Evolutionary conservation across 2,888 invertebrate species (phyloP).

Genomic region (Mamestra brassicae): DNA sequence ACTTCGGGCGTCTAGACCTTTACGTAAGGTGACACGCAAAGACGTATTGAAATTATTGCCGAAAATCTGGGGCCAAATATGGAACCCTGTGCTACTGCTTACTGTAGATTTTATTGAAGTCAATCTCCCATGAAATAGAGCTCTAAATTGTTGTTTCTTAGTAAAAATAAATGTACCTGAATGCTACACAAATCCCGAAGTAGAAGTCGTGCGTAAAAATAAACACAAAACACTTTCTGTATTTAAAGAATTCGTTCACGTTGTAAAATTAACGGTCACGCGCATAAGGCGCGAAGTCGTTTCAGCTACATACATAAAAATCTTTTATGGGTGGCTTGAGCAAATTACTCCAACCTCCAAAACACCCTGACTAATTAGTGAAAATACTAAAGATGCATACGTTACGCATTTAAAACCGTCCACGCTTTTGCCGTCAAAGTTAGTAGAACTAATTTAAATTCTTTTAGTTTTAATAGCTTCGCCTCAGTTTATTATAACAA

Average conservation of each 20-base stretch:
- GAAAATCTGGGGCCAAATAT: background rate
- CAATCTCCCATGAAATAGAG: background rate
- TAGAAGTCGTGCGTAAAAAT: constrained; percentile 29
- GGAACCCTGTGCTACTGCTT: background rate
- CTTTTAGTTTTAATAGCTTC: constrained; percentile 49
- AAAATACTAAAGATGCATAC: constrained; percentile 51
- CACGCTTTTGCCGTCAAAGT: constrained; percentile 26
- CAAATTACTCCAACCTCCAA: constrained; percentile 51
- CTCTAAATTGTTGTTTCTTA: background rate
- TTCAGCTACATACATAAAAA: constrained; percentile 50
- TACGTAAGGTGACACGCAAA: constrained; percentile 12
- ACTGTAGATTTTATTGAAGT: background rate
- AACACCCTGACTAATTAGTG: constrained; percentile 60
- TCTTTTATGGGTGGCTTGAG: constrained; percentile 48
- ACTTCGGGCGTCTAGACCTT: constrained; percentile 35
- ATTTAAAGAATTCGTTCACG: constrained; percentile 56
- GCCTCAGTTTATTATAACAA: constrained; percentile 23
- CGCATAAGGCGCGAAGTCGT: constrained; percentile 55
- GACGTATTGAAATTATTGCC: background rate
- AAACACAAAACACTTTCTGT: constrained; percentile 35
- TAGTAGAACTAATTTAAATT: constrained; percentile 41
- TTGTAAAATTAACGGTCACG: constrained; percentile 52
- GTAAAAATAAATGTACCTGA: constrained; percentile 6
- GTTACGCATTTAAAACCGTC: constrained; percentile 41
- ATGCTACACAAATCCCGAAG: constrained; percentile 4